Evolutionary conservation across 2,888 invertebrate genomes (phyloP), one percentile per base, ranked within the genome.

Genomic region (Ptilodon capucinus): DNA sequence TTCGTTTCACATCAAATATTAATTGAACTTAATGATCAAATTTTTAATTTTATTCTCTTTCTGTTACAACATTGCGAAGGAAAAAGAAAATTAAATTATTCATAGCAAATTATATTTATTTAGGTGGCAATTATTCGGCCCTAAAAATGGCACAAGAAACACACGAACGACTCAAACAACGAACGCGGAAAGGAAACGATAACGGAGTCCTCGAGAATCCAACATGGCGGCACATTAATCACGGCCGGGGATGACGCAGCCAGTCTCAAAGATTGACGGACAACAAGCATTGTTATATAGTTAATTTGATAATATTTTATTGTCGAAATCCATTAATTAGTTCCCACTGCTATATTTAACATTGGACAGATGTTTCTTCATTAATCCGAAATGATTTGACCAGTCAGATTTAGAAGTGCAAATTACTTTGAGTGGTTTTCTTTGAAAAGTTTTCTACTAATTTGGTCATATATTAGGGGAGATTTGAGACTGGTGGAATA

Each of bases 191-290:
- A 41, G 41, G 47, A 39, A 51, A 52, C 40, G 46, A 46, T 48
- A 44, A 43, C 48, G 32, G 28, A 32, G 42, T 42, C 36, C 45
- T 40, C 41, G 41, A 23, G 41, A 64, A 59, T 63, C 53, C 65
- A 64, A 70, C 56, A 66, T 64, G 64, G 55, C 57, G 32, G 54
- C 34, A 52, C 64, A 67, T 70, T 68, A 64, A 67, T 70, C 68
- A 65, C 59, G 57, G 54, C 66, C 54, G 42, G 41, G 35, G 48
- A 51, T 50, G 46, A 45, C 48, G 44, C 41, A 52, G 49, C 48
- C 47, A 21, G 53, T 54, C 51, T 55, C 50, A 48, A 40, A 47
- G 60, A 62, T 54, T 55, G 60, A 54, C 57, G 44, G 51, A 50
- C 48, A 54, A 55, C 51, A 46, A 48, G 40, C 39, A 34, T 35